A percentile compares a stretch with the other conserved stretches of the same genome.
phyloP scores from a whole-genome alignment of 2,113 vertebrate species.

The Callorhinus ursinus region DNA sequence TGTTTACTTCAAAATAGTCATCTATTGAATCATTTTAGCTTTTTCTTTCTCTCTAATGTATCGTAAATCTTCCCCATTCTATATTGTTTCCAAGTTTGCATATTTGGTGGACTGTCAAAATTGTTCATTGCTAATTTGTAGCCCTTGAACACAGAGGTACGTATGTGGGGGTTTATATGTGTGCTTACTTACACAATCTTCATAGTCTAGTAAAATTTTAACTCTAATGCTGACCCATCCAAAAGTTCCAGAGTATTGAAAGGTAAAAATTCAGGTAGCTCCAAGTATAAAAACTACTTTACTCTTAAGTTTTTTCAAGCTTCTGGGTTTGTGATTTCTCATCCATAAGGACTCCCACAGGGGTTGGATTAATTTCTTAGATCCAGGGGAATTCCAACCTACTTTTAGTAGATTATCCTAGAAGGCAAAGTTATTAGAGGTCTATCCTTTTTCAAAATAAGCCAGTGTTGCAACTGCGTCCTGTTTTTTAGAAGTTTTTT shows the following conservation, averaged over 20 bases:
- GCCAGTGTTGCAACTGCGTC: not conserved
- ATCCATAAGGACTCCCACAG: not conserved
- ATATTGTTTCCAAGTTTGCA: constrained; percentile 12
- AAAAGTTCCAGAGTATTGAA: not conserved
- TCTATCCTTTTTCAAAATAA: not conserved
- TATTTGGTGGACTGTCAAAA: constrained; percentile 38
- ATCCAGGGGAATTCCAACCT: not conserved
- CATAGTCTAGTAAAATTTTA: not conserved
- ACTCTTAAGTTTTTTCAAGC: not conserved
- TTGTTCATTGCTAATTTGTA: not conserved
- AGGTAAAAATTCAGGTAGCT: not conserved
- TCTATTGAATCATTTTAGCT: not conserved
- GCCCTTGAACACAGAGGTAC: not conserved
- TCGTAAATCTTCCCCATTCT: not conserved
- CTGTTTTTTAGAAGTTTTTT: not conserved
- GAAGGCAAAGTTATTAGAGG: not conserved
- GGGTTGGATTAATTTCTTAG: not conserved
- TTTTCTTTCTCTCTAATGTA: not conserved
- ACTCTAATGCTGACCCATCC: not conserved
- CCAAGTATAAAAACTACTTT: not conserved
- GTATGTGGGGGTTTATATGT: not conserved
- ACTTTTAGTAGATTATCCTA: not conserved
- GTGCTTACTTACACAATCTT: not conserved
- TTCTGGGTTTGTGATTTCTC: not conserved
- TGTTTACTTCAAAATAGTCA: constrained; percentile 34